A percentile compares a stretch with the other conserved stretches of the same genome.
phyloP scores from a whole-genome alignment of 2,113 vertebrate genomes.

The Garra rufa region DNA sequence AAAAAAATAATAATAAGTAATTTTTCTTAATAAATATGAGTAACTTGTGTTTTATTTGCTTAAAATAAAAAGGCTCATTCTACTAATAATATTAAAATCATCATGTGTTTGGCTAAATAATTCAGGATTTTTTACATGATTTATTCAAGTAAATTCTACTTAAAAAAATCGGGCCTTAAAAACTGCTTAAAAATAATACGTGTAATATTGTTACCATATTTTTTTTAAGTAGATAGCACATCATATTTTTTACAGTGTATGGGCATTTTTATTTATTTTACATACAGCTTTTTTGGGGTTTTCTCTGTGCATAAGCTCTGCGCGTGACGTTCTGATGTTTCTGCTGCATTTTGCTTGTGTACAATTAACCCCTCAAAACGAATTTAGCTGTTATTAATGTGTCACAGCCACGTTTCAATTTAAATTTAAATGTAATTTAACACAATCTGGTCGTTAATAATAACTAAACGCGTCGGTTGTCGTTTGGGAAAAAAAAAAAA shows the following conservation, averaged over 20 bases:
- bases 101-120: not conserved
- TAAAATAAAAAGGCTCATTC: not conserved
- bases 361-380: too few relatives aligned
- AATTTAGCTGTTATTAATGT: too few relatives aligned
- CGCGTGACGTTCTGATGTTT: too few relatives aligned
- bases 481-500: too few relatives aligned
- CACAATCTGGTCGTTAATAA: too few relatives aligned
- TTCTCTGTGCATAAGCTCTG: too few relatives aligned
- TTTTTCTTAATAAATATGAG: not conserved
- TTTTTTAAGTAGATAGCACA: constrained; percentile 2
- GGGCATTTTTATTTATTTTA: too few relatives aligned
- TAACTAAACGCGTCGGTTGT: too few relatives aligned
- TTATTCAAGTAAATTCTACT: not conserved
- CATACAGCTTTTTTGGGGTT: too few relatives aligned
- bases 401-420: too few relatives aligned
- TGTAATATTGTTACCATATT: not conserved
- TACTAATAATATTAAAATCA: not conserved
- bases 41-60: not conserved
- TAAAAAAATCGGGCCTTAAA: not conserved
- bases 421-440: too few relatives aligned
- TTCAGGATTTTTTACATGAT: not conserved
- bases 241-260: not conserved
- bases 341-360: too few relatives aligned
- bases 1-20: not conserved
- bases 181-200: not conserved